These are phyloP conservation scores for Sylvietta virens DNA, from an alignment of 2,113 vertebrate genomes.

Conservation along the genomic window DNA sequence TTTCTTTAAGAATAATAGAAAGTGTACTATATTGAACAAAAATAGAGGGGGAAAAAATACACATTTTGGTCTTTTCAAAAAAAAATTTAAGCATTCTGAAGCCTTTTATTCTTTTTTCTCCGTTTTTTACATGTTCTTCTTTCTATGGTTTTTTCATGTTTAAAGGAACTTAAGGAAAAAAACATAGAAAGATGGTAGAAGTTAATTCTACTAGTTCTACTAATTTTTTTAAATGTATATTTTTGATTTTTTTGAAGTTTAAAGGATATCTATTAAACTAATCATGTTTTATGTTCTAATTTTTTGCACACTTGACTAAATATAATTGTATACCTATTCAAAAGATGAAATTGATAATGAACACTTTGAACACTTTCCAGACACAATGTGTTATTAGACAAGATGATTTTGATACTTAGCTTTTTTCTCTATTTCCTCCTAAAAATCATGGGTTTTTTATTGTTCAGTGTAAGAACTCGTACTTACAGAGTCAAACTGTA, in stretches of 20 bases:
- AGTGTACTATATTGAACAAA: not conserved
- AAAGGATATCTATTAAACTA: not conserved
- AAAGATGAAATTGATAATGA: not conserved
- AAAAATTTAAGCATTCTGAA: not conserved
- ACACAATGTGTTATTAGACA: not conserved
- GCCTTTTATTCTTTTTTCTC: rapidly evolving
- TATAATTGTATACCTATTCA: not conserved
- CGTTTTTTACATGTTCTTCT: not conserved
- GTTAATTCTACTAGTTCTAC: not conserved
- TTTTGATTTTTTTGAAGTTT: not conserved
- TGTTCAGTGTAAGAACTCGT: not conserved
- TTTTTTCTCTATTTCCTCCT: not conserved
- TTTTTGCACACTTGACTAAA: not conserved
- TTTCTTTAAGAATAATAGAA: not conserved
- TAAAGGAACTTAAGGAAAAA: not conserved
- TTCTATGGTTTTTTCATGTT: not conserved
- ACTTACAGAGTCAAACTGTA: not conserved
- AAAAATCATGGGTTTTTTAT: rapidly evolving
- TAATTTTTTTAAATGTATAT: not conserved
- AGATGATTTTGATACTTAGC: not conserved
- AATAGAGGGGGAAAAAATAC: not conserved
- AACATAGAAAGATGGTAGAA: rapidly evolving
- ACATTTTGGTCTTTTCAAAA: not conserved
- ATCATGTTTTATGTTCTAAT: not conserved
- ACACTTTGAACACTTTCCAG: not conserved